phyloP scores from a whole-genome alignment of 2,113 vertebrate species.

The Carassius auratus region DNA sequence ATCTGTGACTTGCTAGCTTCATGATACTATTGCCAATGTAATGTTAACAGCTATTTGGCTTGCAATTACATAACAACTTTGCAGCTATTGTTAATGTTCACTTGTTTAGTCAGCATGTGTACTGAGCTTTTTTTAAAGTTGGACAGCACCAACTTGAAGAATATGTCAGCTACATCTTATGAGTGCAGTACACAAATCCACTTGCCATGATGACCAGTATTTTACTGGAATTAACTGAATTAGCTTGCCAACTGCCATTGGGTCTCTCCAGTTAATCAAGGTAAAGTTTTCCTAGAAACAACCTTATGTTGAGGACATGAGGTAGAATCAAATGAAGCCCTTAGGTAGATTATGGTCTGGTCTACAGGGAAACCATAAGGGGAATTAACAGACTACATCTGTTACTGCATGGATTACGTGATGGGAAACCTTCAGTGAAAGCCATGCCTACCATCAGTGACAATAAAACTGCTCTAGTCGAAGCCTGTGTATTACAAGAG shows the following conservation, averaged over 20 bases:
- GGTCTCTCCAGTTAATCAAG: background rate
- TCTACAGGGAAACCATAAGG: constrained; percentile 43
- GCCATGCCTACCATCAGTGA: background rate
- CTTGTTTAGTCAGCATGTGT: background rate
- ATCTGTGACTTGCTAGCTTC: background rate
- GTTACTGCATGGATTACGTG: constrained; percentile 56
- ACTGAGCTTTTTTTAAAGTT: background rate
- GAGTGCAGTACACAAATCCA: background rate
- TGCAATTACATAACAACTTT: background rate
- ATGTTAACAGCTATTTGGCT: background rate
- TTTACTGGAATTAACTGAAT: constrained; percentile 2
- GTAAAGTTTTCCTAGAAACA: constrained; percentile 33
- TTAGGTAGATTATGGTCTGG: constrained; percentile 53
- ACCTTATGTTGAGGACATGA: constrained; percentile 29
- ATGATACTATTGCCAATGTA: background rate
- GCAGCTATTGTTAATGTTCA: background rate
- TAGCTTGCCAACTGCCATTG: background rate
- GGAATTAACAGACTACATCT: constrained; percentile 53
- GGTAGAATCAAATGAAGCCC: constrained; percentile 25
- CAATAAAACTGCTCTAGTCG: constrained; percentile 2
- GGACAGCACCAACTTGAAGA: background rate
- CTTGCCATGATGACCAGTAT: background rate
- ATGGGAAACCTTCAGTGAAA: constrained; percentile 47
- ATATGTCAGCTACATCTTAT: background rate
- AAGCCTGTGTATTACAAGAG: constrained; percentile 13